Base-by-base conservation (phyloP, 2,113 vertebrate species). In the Zosterops japonicus region DNA sequence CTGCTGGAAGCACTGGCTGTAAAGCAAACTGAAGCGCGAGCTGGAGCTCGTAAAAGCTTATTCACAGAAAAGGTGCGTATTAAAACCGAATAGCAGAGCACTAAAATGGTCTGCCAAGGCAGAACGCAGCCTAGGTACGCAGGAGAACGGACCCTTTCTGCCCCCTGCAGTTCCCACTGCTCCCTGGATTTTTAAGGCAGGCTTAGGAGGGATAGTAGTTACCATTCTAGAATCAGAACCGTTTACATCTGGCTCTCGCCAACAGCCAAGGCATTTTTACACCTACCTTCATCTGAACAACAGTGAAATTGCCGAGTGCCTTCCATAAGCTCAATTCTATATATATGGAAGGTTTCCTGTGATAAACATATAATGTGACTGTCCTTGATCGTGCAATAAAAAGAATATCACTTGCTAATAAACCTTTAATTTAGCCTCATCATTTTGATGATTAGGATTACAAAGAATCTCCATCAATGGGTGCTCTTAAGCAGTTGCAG, bases 91-190 rank as follows among this genome's bases (percentile, higher is more conserved):
- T 0, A 65, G 67, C 92, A 94, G 60, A 68, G 88, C 8, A 28
- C 67, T 97, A 96, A 97, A 97, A 97, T 94, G 91, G 94, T 91
- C 61, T 94, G 91, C 91, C 70, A 89, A 96, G 95, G 96, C 87
- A 93, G n/a, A 97, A 95, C 16, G 14, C 67, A 86, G 94, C 5
- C 29, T 11, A 76, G 90, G 94, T 33, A 68, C 67, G 87, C 79
- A 90, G 49, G 15, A 95, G 91, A 93, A 87, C 0, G 47, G 95
- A 95, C 84, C 89, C 85, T 96, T 97, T 96, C 93, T 95, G 97
- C 95, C 95, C 94, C 91, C 96, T 96, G 89, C 92, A 95, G 94
- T 97, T 94, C 55, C 93, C 83, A 93, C 2, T n/a, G 80, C 81
- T 79, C 83, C 46, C 86, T 46, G 55, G 72, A 95, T 90, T 95